Percentiles rank a stretch among this genome's conserved stretches.
These are phyloP conservation scores for Hypercompe scribonia DNA, from an alignment of 2,888 invertebrate species.

Conservation along the genomic window DNA sequence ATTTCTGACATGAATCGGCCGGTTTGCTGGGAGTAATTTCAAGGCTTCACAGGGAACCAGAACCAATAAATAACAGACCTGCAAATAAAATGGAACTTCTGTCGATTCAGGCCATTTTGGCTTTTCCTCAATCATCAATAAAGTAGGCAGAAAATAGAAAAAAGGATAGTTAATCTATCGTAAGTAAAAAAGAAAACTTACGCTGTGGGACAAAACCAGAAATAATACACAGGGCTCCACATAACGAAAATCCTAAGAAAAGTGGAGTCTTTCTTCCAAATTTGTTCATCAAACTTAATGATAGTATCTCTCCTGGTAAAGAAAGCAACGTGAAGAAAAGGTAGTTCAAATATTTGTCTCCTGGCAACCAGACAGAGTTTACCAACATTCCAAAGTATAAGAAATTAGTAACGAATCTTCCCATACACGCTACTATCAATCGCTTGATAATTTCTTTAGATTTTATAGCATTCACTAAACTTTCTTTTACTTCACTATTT, in stretches of 20 bases:
- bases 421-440: conserved; percentile 58
- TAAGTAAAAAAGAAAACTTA: conserved; percentile 49
- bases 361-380: conserved; percentile 76
- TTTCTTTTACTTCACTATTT: conserved; percentile 62
- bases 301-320: conserved; percentile 74
- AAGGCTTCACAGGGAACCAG: no score
- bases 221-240: conserved; percentile 66
- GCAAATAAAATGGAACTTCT: neutral
- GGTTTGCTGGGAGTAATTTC: no score
- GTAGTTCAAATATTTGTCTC: conserved; percentile 76
- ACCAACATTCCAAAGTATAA: conserved; percentile 77
- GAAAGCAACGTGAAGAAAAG: conserved; percentile 73
- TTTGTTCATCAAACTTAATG: conserved; percentile 73
- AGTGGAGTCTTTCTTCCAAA: conserved; percentile 71
- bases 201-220: conserved; percentile 66
- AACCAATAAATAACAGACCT: no score
- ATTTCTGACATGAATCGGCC: no score
- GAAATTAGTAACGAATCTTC: conserved; percentile 70
- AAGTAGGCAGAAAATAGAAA: neutral
- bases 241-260: conserved; percentile 63
- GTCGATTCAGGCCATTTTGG: neutral
- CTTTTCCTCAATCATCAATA: neutral
- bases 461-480: conserved; percentile 59
- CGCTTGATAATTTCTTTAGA: conserved; percentile 70
- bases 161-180: no score